phyloP scores from a whole-genome alignment of 2,797 vertebrate species.

The Alfaro cultratus region DNA sequence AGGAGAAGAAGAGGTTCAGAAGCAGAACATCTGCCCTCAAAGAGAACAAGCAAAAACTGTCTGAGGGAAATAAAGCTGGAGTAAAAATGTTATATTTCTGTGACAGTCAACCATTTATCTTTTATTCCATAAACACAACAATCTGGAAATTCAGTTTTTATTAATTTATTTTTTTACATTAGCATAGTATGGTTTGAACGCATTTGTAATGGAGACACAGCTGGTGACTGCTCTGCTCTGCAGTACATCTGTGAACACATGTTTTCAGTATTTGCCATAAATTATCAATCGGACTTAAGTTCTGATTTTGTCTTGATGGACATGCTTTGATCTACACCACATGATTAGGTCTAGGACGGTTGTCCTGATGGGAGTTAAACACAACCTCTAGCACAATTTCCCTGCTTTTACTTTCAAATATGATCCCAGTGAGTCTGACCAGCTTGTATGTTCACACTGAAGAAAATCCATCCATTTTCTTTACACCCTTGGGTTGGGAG shows the following conservation, averaged over 20 bases:
- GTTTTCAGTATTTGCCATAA: background rate
- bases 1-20: conserved; percentile 29
- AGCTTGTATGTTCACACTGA: background rate
- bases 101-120: background rate
- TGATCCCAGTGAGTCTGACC: background rate
- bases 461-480: no score
- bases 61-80: background rate
- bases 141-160: no score
- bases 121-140: background rate
- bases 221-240: background rate
- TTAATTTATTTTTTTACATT: no score
- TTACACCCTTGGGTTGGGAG: no score
- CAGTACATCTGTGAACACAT: background rate
- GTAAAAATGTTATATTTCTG: background rate
- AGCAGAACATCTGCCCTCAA: conserved; percentile 37
- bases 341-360: background rate
- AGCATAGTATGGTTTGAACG: no score
- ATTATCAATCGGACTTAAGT: background rate
- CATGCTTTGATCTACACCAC: background rate
- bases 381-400: background rate
- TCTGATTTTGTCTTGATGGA: background rate
- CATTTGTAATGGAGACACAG: no score
- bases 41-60: background rate
- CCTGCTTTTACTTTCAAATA: background rate
- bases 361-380: background rate